Conservation (phyloP, 2,888 invertebrate species). For the Eledona agricola region DNA sequence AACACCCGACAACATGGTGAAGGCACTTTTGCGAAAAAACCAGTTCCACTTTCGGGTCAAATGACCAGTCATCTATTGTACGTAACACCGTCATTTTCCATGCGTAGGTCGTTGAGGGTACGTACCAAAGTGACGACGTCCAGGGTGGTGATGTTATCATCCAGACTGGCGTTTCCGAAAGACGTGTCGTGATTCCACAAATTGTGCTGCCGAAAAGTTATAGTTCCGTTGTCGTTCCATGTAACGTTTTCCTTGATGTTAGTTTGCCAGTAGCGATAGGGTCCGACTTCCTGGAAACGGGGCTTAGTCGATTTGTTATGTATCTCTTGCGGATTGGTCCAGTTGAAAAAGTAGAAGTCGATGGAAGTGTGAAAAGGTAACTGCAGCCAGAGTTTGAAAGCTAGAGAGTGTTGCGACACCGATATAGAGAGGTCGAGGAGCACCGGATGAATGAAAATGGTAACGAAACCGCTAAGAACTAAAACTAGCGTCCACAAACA, state of each 20-base stretch:
- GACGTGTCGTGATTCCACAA: constrained; percentile 76
- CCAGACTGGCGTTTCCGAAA: constrained; percentile 73
- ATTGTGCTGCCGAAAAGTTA: constrained; percentile 74
- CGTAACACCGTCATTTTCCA: no score
- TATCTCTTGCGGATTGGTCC: constrained; percentile 79
- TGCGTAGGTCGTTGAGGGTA: no score
- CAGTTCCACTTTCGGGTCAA: constrained; percentile 68
- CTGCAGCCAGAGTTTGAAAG: constrained; percentile 76
- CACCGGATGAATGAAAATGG: constrained; percentile 20
- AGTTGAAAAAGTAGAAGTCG: constrained; percentile 79
- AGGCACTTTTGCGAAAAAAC: constrained; percentile 68
- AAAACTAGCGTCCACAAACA: no score
- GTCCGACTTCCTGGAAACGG: constrained; percentile 67
- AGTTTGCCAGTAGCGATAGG: constrained; percentile 72
- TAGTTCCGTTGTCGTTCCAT: constrained; percentile 77
- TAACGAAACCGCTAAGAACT: neutral
- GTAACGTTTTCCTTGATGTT: constrained; percentile 76
- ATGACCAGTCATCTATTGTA: constrained; percentile 71
- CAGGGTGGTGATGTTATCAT: constrained; percentile 75
- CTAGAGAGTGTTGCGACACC: constrained; percentile 68
- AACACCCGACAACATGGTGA: constrained; percentile 65
- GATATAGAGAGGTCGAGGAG: constrained; percentile 52
- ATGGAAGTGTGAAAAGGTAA: constrained; percentile 71
- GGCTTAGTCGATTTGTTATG: constrained; percentile 67
- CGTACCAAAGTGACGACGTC: constrained; percentile 83